Percentiles rank a stretch among this genome's conserved stretches.
Evolutionary conservation across 2,888 invertebrate genomes (phyloP).

Genomic region (Mamestra brassicae): DNA sequence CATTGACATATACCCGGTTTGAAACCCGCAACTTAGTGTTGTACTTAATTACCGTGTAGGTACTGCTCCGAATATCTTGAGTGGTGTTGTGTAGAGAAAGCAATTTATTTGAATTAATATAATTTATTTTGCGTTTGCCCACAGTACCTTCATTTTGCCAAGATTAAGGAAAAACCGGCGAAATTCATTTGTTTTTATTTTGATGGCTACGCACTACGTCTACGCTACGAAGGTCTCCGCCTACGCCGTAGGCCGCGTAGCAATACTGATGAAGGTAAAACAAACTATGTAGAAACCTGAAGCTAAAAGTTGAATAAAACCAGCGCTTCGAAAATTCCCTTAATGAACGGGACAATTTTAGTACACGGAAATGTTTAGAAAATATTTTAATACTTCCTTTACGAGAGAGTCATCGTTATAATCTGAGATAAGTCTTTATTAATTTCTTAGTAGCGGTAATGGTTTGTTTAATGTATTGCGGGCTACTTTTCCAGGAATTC

Average conservation of each 20-base stretch:
- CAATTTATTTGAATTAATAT: slow-evolving; percentile 56
- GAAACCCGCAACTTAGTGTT: slow-evolving; percentile 11
- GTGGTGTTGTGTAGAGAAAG: slow-evolving; percentile 34
- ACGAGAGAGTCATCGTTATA: slow-evolving; percentile 1
- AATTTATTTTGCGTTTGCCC: slow-evolving; percentile 43
- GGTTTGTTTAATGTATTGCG: not conserved
- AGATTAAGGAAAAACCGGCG: slow-evolving; percentile 39
- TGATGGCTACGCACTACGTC: slow-evolving; percentile 4
- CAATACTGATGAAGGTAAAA: slow-evolving; percentile 8
- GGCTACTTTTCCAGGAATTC: not conserved
- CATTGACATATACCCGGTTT: slow-evolving; percentile 1
- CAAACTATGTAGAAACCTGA: not conserved
- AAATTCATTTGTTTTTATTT: slow-evolving; percentile 48
- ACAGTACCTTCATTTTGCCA: slow-evolving; percentile 21
- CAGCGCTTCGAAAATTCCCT: not conserved
- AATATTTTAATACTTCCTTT: slow-evolving; percentile 2
- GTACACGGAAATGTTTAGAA: not conserved
- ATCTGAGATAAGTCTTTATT: slow-evolving; percentile 7
- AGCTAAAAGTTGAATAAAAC: slow-evolving; percentile 11
- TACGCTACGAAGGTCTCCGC: not conserved
- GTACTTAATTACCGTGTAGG: slow-evolving; percentile 26
- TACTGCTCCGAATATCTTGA: slow-evolving; percentile 29
- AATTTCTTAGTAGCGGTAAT: slow-evolving; percentile 18
- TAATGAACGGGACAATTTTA: not conserved
- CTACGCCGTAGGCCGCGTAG: slow-evolving; percentile 33